Evolutionary conservation across 1,140 invertebrate genomes (phyloP).

Genomic region (Diuraphis noxia): DNA sequence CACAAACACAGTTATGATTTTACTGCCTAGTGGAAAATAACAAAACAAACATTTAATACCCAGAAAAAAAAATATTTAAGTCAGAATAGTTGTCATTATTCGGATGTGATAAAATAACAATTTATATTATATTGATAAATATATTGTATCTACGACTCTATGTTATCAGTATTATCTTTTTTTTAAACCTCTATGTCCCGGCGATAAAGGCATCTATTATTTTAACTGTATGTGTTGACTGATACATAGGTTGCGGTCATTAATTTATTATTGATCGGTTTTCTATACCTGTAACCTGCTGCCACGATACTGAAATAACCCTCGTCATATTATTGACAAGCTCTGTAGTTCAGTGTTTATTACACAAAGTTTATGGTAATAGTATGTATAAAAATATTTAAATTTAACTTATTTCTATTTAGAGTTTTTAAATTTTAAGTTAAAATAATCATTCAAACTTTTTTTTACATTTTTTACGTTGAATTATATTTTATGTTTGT

Average conservation of each 20-base stretch:
- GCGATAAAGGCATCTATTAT: neutral
- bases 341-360: neutral
- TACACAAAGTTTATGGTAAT: neutral
- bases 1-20: neutral
- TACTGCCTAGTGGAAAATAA: neutral
- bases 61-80: neutral
- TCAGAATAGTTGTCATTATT: neutral
- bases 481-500: neutral
- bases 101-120: neutral
- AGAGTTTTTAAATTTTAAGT: neutral
- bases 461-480: neutral
- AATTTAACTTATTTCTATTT: neutral
- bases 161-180: neutral
- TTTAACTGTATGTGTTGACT: neutral
- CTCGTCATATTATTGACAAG: neutral
- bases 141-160: neutral
- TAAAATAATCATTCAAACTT: neutral
- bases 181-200: neutral
- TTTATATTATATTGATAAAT: neutral
- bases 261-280: conserved; percentile 40
- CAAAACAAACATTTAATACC: neutral
- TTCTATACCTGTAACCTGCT: neutral
- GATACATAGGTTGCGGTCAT: neutral
- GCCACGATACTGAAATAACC: neutral
- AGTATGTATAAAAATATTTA: neutral